Evolutionary conservation across 1,140 invertebrate genomes (phyloP).

Genomic region (Episyrphus balteatus): DNA sequence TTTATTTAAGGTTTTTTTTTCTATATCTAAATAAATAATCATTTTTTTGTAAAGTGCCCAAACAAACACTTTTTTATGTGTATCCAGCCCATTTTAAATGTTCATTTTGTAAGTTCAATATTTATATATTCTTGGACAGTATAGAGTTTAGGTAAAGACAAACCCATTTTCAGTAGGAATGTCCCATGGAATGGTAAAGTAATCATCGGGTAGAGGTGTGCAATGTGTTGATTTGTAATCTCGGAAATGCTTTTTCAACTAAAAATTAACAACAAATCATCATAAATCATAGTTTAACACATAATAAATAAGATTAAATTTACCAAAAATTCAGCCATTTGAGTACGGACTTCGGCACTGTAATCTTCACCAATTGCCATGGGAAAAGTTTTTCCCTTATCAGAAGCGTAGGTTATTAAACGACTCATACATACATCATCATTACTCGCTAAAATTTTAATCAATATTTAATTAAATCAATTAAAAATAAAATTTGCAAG

Average conservation of each 20-base stretch:
- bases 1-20: too few relatives aligned
- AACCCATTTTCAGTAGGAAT: conserved; percentile 34
- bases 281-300: conserved; percentile 12
- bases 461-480: conserved; percentile 13
- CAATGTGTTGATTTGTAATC: conserved; percentile 83
- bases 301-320: conserved; percentile 13
- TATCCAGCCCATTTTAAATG: background rate
- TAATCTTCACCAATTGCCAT: conserved; percentile 49
- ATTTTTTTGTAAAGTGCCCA: too few relatives aligned
- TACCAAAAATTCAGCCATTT: conserved; percentile 52
- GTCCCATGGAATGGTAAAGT: conserved; percentile 52
- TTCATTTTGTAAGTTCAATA: conserved; percentile 3
- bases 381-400: conserved; percentile 47
- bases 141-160: conserved; percentile 30
- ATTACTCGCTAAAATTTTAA: conserved; percentile 19
- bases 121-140: conserved; percentile 28
- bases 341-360: conserved; percentile 39
- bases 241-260: conserved; percentile 69
- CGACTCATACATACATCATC: conserved; percentile 43
- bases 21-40: too few relatives aligned
- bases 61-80: too few relatives aligned
- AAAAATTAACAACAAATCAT: conserved; percentile 24
- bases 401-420: conserved; percentile 45
- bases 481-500: background rate
- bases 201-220: conserved; percentile 56